Evolutionary conservation across 2,113 vertebrate genomes (phyloP).

Genomic region (Romanogobio albipinnatus): DNA sequence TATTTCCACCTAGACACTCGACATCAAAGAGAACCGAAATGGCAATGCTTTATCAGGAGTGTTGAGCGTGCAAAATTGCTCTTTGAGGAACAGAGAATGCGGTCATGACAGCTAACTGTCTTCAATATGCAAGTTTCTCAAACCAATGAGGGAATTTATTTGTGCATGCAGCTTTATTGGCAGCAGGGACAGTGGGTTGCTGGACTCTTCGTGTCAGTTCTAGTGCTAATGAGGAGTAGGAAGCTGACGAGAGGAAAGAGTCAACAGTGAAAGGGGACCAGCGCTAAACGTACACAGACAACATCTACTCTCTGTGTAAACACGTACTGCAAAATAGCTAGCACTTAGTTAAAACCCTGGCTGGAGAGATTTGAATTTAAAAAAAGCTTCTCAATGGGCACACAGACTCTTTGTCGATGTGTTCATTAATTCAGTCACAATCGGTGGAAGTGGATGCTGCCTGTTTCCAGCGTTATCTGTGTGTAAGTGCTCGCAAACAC

Average conservation of each 20-base stretch:
- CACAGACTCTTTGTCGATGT: conserved; percentile 25
- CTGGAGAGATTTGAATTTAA: neutral
- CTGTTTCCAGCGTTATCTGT: neutral
- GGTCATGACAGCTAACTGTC: no score
- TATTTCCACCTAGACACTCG: neutral
- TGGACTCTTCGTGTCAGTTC: neutral
- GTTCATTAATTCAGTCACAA: conserved; percentile 31
- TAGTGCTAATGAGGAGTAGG: neutral
- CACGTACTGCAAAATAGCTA: neutral
- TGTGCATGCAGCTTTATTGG: neutral
- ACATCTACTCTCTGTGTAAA: neutral
- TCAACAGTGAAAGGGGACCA: neutral
- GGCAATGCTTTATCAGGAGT: neutral
- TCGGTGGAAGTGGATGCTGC: conserved; percentile 15
- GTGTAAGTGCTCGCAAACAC: neutral
- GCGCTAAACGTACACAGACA: neutral
- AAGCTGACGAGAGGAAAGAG: neutral
- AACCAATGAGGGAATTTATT: neutral
- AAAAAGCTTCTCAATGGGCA: neutral
- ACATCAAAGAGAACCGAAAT: neutral
- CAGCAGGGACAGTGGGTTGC: neutral
- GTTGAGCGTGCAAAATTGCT: neutral
- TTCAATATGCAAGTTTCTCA: neutral
- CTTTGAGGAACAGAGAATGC: neutral
- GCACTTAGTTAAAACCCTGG: neutral